Evolutionary conservation across 1,140 invertebrate genomes (phyloP), one percentile per base, ranked within the genome.

Genomic region (Leguminivora glycinivorella): DNA sequence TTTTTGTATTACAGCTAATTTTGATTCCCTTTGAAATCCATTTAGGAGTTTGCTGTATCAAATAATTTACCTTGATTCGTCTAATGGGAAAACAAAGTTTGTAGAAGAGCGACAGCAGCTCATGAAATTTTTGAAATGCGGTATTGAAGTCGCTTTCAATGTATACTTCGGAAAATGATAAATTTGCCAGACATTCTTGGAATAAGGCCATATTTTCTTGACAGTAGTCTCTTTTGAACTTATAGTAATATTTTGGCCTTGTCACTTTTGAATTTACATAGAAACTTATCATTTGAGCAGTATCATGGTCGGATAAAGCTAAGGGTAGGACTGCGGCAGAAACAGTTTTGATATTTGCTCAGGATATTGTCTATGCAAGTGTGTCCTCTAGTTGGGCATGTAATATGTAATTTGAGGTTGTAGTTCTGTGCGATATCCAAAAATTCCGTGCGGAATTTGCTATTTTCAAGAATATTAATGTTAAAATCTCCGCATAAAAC

Each of bases 121-220:
- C 26, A 34, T 67, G 19, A 67, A 67, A 67, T 17, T 17, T n/a
- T 6, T 67, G 12, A 67, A 67, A 67, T 9, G 63, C 63, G 3
- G 7, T 34, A 67, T 67, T 67, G 1, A 38, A 38, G 14, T 67
- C 26, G 2, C 5, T 24, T 22, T 67, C 4, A 2, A n/a, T 29
- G 31, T 19, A 29, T 1, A 67, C 63, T 4, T 67, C 63, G 3
- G 25, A 34, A 34, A 67, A 67, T 9, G 24, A 67, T 38, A 67
- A 38, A 5, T 29, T 34, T 7, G 14, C 17, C 1, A 67, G 31
- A 34, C 31, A 67, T 19, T 29, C 31, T n/a, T 38, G 26, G 22
- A 67, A 67, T 38, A 31, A 31, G n/a, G 3, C 5, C 1, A 67
- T 31, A n/a, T 67, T 67, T n/a, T 67, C 63, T 31, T 14, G 2